phyloP scores from a whole-genome alignment of 1,140 invertebrate genomes.

The Calycopis cecrops region DNA sequence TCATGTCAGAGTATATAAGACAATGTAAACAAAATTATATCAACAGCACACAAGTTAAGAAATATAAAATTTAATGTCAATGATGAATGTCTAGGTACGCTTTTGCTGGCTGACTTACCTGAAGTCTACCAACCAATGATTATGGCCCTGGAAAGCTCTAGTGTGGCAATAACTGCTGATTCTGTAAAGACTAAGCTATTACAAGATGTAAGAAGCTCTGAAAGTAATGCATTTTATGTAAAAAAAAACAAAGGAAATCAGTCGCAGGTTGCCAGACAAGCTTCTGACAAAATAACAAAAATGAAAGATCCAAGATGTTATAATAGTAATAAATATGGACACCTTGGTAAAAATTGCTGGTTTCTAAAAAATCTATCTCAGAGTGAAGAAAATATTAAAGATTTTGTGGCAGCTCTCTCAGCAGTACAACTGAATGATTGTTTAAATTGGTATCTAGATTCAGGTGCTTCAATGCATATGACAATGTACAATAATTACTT shows the following conservation, averaged over 20 bases:
- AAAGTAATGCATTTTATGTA: slow-evolving; percentile 11
- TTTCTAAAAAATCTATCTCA: slow-evolving; percentile 17
- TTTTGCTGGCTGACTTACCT: slow-evolving; percentile 16
- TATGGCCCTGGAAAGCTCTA: slow-evolving; percentile 20
- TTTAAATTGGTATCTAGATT: too few species aligned
- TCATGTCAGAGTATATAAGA: slow-evolving; percentile 12
- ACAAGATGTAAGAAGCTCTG: slow-evolving; percentile 18
- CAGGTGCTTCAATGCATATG: too few species aligned
- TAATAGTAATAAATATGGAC: too few species aligned
- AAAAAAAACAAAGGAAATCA: slow-evolving; percentile 8
- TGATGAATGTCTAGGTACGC: slow-evolving; percentile 12
- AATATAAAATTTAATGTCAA: slow-evolving; percentile 5
- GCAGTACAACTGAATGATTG: too few species aligned
- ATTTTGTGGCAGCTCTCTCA: too few species aligned
- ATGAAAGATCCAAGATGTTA: slow-evolving; percentile 23
- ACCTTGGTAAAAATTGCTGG: slow-evolving; percentile 19
- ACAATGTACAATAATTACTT: too few species aligned
- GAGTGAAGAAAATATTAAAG: too few species aligned
- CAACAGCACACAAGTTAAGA: slow-evolving; percentile 7
- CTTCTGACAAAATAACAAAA: slow-evolving; percentile 6
- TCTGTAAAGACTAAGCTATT: too few species aligned
- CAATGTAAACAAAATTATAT: slow-evolving; percentile 12
- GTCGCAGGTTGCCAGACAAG: slow-evolving; percentile 11
- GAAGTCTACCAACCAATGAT: too few species aligned
- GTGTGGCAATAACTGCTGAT: slow-evolving; percentile 20